Percentiles rank a stretch among this genome's conserved stretches.
Conservation (phyloP, 2,888 invertebrate species). For the Tillus elongatus region DNA sequence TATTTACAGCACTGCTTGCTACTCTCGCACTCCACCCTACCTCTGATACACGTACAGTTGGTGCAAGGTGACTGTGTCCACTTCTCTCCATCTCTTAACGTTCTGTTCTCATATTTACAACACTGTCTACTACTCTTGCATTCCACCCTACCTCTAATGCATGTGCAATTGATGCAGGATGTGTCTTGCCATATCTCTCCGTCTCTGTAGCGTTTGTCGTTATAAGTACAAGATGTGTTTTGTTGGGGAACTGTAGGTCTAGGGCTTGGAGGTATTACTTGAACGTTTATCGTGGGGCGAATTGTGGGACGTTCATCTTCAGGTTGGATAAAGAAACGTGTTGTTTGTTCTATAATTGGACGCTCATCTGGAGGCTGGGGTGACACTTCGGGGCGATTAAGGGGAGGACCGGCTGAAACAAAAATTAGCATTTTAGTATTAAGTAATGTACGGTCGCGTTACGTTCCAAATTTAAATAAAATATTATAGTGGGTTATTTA, state of each 20-base stretch:
- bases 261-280: neutral
- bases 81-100: constrained; percentile 62
- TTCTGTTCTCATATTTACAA: no score
- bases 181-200: constrained; percentile 62
- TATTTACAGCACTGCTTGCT: constrained; percentile 52
- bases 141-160: constrained; percentile 53
- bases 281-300: no score
- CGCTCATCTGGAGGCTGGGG: constrained; percentile 37
- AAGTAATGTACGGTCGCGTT: no score
- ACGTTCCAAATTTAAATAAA: no score
- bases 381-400: no score
- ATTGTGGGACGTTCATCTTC: no score
- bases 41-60: constrained; percentile 59
- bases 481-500: no score
- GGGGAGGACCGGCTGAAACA: no score
- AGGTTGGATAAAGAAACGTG: no score
- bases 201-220: no score
- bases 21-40: constrained; percentile 54
- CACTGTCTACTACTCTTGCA: constrained; percentile 48
- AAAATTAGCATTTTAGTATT: no score
- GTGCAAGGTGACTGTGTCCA: constrained; percentile 64
- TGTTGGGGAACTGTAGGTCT: constrained; percentile 18
- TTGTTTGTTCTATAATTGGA: no score
- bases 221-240: constrained; percentile 39
- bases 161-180: constrained; percentile 64